phyloP scores from a whole-genome alignment of 2,113 vertebrate species.

The Crotalus horridus region DNA sequence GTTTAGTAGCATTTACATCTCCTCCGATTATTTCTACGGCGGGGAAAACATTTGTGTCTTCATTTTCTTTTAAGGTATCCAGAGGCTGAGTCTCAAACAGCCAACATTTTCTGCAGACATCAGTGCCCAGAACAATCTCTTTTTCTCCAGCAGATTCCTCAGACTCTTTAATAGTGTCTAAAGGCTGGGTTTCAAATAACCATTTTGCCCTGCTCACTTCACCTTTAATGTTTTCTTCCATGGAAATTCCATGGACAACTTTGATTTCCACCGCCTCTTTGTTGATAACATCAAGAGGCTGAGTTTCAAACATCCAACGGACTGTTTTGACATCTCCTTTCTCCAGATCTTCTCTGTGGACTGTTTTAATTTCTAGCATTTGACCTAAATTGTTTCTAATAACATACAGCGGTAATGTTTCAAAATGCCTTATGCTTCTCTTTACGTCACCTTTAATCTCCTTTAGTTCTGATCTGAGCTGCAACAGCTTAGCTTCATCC shows the following conservation, averaged over 20 bases:
- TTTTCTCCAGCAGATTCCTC: slow-evolving; percentile 68
- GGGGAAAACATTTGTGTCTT: slow-evolving; percentile 61
- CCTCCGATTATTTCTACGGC: slow-evolving; percentile 81
- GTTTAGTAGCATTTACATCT: slow-evolving; percentile 79
- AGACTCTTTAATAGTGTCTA: slow-evolving; percentile 77
- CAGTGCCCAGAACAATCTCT: slow-evolving; percentile 74
- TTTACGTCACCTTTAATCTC: slow-evolving; percentile 80
- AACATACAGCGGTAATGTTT: slow-evolving; percentile 80
- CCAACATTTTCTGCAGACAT: slow-evolving; percentile 86
- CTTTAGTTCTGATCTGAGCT: slow-evolving; percentile 80
- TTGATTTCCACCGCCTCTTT: slow-evolving; percentile 73
- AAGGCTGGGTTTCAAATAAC: slow-evolving; percentile 84
- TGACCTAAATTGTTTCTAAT: slow-evolving; percentile 80
- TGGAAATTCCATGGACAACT: slow-evolving; percentile 77
- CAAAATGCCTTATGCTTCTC: slow-evolving; percentile 80
- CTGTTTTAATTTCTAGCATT: slow-evolving; percentile 80
- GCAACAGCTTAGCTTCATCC: slow-evolving; percentile 77
- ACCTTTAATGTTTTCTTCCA: slow-evolving; percentile 75
- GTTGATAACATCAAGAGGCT: slow-evolving; percentile 76
- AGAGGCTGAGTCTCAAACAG: slow-evolving; percentile 88
- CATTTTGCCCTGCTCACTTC: slow-evolving; percentile 77
- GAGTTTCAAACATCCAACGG: slow-evolving; percentile 81
- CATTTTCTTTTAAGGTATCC: slow-evolving; percentile 80
- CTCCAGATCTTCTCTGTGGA: slow-evolving; percentile 81
- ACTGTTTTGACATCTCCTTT: slow-evolving; percentile 78